Conservation (phyloP, 2,797 vertebrate species). For the Brachyalestes nurse region DNA sequence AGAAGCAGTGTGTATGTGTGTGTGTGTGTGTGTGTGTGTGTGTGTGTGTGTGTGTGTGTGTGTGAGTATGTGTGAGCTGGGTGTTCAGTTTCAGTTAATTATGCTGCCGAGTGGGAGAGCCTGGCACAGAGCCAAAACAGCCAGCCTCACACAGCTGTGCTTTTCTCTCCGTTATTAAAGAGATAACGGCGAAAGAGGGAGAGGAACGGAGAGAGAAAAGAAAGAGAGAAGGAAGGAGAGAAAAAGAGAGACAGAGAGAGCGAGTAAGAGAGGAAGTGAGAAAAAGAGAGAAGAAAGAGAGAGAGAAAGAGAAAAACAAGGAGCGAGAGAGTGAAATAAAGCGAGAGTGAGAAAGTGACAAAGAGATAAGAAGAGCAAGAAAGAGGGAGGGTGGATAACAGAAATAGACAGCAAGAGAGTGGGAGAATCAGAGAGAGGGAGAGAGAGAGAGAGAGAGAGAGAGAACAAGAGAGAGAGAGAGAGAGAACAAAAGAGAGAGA, state of each 20-base stretch:
- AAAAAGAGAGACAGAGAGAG: neutral
- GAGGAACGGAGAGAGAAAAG: neutral
- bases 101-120: constrained; percentile 56
- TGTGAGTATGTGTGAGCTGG: constrained; percentile 34
- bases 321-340: constrained; percentile 55
- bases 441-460: constrained; percentile 29
- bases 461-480: neutral
- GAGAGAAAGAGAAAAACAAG: neutral
- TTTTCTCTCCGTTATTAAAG: constrained; percentile 61
- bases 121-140: constrained; percentile 65
- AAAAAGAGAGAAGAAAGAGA: neutral
- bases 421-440: constrained; percentile 46
- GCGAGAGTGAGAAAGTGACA: constrained; percentile 39
- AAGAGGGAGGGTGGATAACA: neutral
- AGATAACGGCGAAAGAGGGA: constrained; percentile 57
- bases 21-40: constrained; percentile 36
- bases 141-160: constrained; percentile 71
- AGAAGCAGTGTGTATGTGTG: constrained; percentile 28
- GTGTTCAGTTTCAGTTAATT: constrained; percentile 73
- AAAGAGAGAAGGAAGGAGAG: neutral
- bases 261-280: neutral
- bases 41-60: constrained; percentile 49
- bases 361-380: neutral
- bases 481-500: constrained; percentile 2
- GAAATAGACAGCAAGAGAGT: neutral